Evolutionary conservation across 2,113 vertebrate genomes (phyloP).

Genomic region (Phyllostomus hastatus): DNA sequence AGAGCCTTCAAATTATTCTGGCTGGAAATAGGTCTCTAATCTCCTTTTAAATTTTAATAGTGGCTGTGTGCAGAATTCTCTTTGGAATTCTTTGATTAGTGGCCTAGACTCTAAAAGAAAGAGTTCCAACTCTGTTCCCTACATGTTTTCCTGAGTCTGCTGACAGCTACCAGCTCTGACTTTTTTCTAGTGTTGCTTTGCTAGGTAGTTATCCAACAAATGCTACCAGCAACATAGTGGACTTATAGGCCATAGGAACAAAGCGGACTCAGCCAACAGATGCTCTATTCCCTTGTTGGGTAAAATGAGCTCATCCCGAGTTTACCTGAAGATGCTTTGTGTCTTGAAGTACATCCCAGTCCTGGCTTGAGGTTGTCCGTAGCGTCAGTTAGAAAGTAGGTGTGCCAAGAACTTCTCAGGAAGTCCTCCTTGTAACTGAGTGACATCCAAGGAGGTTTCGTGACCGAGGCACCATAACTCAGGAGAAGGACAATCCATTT

Average conservation of each 20-base stretch:
- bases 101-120: not conserved
- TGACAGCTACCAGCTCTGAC: not conserved
- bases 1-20: constrained; percentile 46
- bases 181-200: not conserved
- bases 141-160: not conserved
- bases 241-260: not conserved
- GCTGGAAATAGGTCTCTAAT: constrained; percentile 43
- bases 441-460: not conserved
- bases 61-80: not conserved
- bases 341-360: not conserved
- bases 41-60: constrained; percentile 52
- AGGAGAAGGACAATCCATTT: not conserved
- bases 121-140: not conserved
- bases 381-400: not conserved
- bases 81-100: constrained; percentile 40
- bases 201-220: not conserved
- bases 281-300: not conserved
- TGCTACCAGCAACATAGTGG: not conserved
- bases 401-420: not conserved
- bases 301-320: not conserved
- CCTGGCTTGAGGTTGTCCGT: not conserved
- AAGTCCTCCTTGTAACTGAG: not conserved
- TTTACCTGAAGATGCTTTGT: not conserved
- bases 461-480: not conserved
- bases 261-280: not conserved